Conservation (phyloP, 2,888 invertebrate species). For the Caenorhabditis auriculariae region DNA sequence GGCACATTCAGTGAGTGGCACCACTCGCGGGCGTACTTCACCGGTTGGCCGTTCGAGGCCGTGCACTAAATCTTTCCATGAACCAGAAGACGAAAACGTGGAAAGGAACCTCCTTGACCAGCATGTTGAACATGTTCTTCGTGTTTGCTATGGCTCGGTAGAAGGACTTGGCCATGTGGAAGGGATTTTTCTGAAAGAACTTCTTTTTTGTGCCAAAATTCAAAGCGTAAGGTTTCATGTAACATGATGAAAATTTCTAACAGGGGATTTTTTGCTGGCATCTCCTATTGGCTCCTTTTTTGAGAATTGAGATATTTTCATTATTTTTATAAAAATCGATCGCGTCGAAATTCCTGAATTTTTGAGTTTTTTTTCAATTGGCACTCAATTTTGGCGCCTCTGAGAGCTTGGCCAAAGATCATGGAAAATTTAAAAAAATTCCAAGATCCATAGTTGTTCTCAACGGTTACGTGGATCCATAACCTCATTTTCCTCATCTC, state of each 20-base stretch:
- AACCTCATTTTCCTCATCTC: neutral
- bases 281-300: too few relatives aligned
- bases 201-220: too few relatives aligned
- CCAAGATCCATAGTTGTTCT: neutral
- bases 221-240: too few relatives aligned
- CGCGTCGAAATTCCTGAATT: too few relatives aligned
- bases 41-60: constrained; percentile 38
- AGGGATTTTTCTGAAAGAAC: constrained; percentile 33
- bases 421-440: neutral
- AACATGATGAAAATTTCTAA: too few relatives aligned
- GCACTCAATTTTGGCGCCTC: too few relatives aligned
- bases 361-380: too few relatives aligned
- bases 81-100: neutral
- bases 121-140: constrained; percentile 22
- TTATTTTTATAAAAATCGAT: too few relatives aligned
- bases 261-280: too few relatives aligned
- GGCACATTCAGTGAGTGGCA: constrained; percentile 32
- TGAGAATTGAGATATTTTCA: too few relatives aligned
- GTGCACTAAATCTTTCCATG: constrained; percentile 20
- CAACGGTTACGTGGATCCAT: too few relatives aligned
- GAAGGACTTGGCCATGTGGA: constrained; percentile 25
- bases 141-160: constrained; percentile 24
- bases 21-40: constrained; percentile 38
- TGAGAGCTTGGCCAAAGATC: neutral
- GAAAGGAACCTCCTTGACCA: constrained; percentile 24